These are phyloP conservation scores for Aphaenogaster ashmeadi DNA, from an alignment of 1,140 invertebrate genomes.

Conservation along the genomic window DNA sequence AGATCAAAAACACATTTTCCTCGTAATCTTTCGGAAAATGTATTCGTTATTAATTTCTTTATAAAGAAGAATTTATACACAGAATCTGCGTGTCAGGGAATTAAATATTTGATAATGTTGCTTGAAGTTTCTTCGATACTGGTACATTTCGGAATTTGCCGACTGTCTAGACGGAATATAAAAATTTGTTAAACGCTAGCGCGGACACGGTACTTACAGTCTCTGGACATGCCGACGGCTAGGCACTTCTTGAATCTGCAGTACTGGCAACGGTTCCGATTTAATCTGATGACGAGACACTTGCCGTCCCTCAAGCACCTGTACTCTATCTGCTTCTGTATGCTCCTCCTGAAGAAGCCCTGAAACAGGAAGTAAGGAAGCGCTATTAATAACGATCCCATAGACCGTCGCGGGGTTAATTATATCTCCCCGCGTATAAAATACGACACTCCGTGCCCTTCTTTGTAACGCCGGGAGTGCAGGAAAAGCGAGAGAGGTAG, in stretches of 20 bases:
- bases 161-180: neutral
- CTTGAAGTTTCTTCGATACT: neutral
- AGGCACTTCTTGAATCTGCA: conserved; percentile 99
- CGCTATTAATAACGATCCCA: conserved; percentile 58
- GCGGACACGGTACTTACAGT: conserved; percentile 92
- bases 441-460: conserved; percentile 40
- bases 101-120: neutral
- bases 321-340: conserved; percentile 99
- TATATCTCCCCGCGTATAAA: conserved; percentile 48
- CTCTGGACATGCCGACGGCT: conserved; percentile 98
- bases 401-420: conserved; percentile 48
- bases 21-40: neutral
- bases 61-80: neutral
- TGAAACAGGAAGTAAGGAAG: conserved; percentile 84
- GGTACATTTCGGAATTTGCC: neutral
- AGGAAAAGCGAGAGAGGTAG: conserved; percentile 37
- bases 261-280: conserved; percentile 98
- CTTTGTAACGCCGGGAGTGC: conserved; percentile 35
- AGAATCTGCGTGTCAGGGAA: neutral
- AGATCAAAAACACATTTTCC: neutral
- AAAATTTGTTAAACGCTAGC: conserved; percentile 14
- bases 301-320: conserved; percentile 98
- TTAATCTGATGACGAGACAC: conserved; percentile 98
- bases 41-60: neutral
- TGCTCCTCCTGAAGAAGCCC: conserved; percentile 95